Evolutionary conservation across 2,113 vertebrate genomes (phyloP), one percentile per base, ranked within the genome.

Genomic region (Tretioscincus oriximinensis): DNA sequence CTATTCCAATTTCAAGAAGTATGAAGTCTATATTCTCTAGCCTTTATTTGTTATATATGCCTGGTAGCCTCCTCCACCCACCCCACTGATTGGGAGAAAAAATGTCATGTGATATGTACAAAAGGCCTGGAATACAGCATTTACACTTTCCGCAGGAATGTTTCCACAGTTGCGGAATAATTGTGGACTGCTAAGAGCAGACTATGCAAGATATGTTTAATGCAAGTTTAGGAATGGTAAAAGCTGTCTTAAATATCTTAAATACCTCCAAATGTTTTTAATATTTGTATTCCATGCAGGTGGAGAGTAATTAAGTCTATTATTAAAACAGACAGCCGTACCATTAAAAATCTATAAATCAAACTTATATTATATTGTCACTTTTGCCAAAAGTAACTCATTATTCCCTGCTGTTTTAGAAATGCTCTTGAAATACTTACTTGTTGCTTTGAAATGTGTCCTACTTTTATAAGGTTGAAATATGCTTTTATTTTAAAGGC

Each of bases 401-500:
- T 78, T 87, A 75, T 89, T 85, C 89, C 81, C 70, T 86, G 24
- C 67, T 0, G 1, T 75, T 79, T 74, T 87, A 76, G 76, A 87
- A 51, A 77, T 11, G 54, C 87, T 78, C 70, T 75, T 84, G 88
- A 85, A 83, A 77, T 80, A 65, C 81, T 90, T 87, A 77, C 81
- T 49, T 5, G 54, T 85, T 45, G 77, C 75, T 87, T 74, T 73
- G 4, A 20, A 75, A 45, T 58, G 73, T 81, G 18, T 28, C 70
- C 82, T 85, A 51, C 83, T 85, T 73, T 90, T 8, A 72, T 71
- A 85, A 82, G 80, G 71, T 88, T 79, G 91, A 86, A 85, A 75
- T 85, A 80, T 35, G 77, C 81, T 89, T 81, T 54, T 21, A 35
- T 68, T 68, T 49, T n/a, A 65, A 75, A 73, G 65, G 77, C 61